These are phyloP conservation scores for Ophiodon elongatus DNA, from an alignment of 2,113 vertebrate species.

Conservation along the genomic window DNA sequence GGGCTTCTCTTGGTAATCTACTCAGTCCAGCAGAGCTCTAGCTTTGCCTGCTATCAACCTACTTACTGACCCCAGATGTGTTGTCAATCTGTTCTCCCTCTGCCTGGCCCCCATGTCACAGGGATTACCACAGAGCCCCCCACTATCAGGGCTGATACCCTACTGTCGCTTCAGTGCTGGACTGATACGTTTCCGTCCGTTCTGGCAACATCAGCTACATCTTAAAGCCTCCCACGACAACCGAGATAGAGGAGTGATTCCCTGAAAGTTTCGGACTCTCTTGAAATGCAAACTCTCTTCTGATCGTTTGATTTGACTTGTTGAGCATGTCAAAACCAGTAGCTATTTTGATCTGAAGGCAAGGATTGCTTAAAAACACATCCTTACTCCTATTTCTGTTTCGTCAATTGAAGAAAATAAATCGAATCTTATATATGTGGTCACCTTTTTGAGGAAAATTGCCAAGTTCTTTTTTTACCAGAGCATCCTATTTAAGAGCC, in stretches of 20 bases:
- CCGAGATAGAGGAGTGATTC: not conserved
- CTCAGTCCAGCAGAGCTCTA: conserved; percentile 63
- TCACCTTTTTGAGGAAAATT: conserved; percentile 22
- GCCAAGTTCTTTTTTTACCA: conserved; percentile 40
- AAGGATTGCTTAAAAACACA: conserved; percentile 22
- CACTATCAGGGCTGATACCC: conserved; percentile 45
- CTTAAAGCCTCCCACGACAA: conserved; percentile 20
- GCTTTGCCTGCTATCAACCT: conserved; percentile 74
- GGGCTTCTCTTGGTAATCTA: conserved; percentile 71
- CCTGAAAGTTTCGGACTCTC: conserved; percentile 4
- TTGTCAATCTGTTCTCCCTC: conserved; percentile 68
- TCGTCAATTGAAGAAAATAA: conserved; percentile 19
- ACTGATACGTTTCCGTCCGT: conserved; percentile 25
- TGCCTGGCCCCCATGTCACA: conserved; percentile 65
- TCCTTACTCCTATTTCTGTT: conserved; percentile 20
- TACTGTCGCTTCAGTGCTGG: conserved; percentile 32
- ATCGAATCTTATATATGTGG: not conserved
- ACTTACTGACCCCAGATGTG: conserved; percentile 78
- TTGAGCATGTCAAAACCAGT: conserved; percentile 16
- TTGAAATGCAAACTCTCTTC: conserved; percentile 1
- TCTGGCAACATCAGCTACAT: conserved; percentile 34
- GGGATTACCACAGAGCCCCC: conserved; percentile 71
- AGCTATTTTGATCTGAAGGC: not conserved
- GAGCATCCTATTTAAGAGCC: conserved; percentile 19
- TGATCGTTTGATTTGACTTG: conserved; percentile 11